Evolutionary conservation across 2,888 invertebrate species (phyloP), one percentile per base, ranked within the genome.

Genomic region (Drosophila kokeensis): DNA sequence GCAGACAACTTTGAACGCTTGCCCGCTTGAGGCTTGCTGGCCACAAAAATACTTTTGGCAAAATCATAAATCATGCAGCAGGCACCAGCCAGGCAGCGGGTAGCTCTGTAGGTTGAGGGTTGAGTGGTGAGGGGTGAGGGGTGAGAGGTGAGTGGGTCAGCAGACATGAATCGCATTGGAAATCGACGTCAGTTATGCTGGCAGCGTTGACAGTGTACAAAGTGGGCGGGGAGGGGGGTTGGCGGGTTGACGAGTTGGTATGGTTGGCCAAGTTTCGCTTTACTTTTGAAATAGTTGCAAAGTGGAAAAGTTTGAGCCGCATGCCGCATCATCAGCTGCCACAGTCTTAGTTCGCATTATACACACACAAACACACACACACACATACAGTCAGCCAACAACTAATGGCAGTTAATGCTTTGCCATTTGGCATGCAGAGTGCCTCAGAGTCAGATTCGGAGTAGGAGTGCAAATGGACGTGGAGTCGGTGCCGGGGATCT

Each of bases 201-300:
- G 54, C 50, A 67, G 66, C 70, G 78, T 78, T 69, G 69, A 77
- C 76, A 69, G 69, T 69, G 69, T 30, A 57, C 52, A 55, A 57
- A 62, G n/a, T 24, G 27, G 2, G 15, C 4, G 45, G 7, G 15
- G 18, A 27, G 45, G 32, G 7, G 21, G 34, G 3, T 61, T 34
- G 45, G 21, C 4, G 40, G 45, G 45, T 45, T 45, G 45, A 45
- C 45, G 45, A 8, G 45, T 24, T 45, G 45, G 45, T 45, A 24
- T 45, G 45, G 32, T 57, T 63, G 57, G 70, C 61, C 79, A 82
- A 87, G 82, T 82, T 89, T 87, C 81, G 81, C 72, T 86, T 79
- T 81, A 86, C 86, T 89, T 86, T 86, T 87, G 79, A 89, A 86
- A 86, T 86, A 86, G 86, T 86, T 86, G 87, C 89, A 86, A 86